Percentiles rank a stretch among this genome's conserved stretches.
Conservation (phyloP, 2,113 vertebrate species). For the Spilogale gracilis region DNA sequence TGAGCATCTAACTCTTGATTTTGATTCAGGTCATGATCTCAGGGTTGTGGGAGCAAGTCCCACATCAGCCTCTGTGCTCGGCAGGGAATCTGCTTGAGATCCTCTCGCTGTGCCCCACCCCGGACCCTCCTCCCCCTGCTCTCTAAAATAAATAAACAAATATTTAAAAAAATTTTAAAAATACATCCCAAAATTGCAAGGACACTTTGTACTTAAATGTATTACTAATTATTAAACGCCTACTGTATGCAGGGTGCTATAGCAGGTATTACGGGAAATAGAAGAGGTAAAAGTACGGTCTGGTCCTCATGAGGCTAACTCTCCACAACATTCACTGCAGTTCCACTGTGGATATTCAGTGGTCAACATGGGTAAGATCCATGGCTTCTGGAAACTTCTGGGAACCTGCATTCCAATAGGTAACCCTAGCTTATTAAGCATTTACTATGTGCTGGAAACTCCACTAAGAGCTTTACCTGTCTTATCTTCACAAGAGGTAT, state of each 20-base stretch:
- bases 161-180: background rate
- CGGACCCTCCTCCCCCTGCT: background rate
- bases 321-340: background rate
- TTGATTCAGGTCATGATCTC: background rate
- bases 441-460: background rate
- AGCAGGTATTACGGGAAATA: background rate
- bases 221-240: background rate
- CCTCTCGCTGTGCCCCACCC: background rate
- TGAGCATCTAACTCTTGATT: background rate
- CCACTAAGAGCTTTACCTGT: background rate
- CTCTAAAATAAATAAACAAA: background rate
- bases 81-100: background rate
- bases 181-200: background rate
- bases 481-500: background rate
- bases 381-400: background rate
- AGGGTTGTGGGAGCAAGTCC: background rate
- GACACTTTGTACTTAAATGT: background rate
- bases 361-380: background rate
- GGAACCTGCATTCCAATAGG: background rate
- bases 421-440: background rate
- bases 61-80: background rate
- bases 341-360: background rate
- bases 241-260: background rate
- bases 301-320: background rate
- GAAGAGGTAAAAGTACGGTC: background rate